Conservation (phyloP, 1,140 invertebrate genomes). For the Planococcus citri region DNA sequence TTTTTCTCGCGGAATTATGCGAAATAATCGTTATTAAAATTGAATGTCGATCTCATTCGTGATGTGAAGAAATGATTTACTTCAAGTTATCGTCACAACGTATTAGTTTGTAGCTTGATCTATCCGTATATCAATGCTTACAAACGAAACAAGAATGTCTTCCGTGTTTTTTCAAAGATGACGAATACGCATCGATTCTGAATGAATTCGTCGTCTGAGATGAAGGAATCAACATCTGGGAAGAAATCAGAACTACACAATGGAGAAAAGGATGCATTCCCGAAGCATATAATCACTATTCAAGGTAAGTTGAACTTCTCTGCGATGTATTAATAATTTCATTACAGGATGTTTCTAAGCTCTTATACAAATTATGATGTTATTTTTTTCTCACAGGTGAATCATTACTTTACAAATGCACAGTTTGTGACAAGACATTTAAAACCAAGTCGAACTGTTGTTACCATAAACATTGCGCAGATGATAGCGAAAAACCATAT, state of each 20-base stretch:
- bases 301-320: background rate
- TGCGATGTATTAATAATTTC: no score
- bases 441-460: slow-evolving; percentile 1
- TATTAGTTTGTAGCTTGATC: no score
- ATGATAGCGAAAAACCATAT: background rate
- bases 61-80: no score
- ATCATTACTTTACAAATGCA: background rate
- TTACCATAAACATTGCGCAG: background rate
- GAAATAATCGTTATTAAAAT: no score
- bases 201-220: background rate
- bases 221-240: background rate
- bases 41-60: no score
- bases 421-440: background rate
- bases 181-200: background rate
- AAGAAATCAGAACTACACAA: background rate
- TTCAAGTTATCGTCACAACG: no score
- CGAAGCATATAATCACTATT: background rate
- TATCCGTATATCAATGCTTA: no score
- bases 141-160: background rate
- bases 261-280: background rate
- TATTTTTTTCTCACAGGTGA: background rate
- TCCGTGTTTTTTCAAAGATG: background rate
- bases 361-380: no score
- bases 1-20: no score
- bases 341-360: no score